phyloP scores from a whole-genome alignment of 2,113 vertebrate species.

The Miniopterus natalensis region DNA sequence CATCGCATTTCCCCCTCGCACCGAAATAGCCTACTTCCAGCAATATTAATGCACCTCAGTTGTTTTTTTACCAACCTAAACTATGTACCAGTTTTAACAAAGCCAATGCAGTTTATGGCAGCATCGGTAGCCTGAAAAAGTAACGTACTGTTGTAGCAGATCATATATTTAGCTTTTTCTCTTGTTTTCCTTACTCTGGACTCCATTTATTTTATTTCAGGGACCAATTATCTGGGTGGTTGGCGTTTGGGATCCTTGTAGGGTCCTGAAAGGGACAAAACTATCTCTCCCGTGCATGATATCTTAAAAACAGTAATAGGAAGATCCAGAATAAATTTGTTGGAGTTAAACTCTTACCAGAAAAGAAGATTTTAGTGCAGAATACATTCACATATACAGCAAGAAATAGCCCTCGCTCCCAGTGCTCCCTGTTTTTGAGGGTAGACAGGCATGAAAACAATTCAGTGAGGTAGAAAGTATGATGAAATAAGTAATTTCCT shows the following conservation, averaged over 20 bases:
- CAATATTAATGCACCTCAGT: neutral
- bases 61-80: slow-evolving; percentile 1
- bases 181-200: neutral
- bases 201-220: neutral
- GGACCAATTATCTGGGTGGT: neutral
- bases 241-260: neutral
- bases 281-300: neutral
- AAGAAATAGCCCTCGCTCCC: neutral
- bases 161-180: neutral
- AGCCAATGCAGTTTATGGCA: neutral
- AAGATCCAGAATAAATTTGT: neutral
- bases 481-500: neutral
- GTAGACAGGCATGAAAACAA: neutral
- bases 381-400: neutral
- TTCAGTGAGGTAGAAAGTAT: neutral
- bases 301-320: neutral
- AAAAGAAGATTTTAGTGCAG: slow-evolving; percentile 21
- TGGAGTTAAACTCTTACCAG: neutral
- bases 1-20: neutral
- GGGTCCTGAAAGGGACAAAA: neutral
- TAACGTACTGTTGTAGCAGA: neutral
- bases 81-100: slow-evolving; percentile 3
- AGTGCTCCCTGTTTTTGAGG: neutral
- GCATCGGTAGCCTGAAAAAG: neutral
- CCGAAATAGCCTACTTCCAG: slow-evolving; percentile 12